Conservation (phyloP, 2,888 invertebrate genomes). For the Melangyna quadrimaculata region DNA sequence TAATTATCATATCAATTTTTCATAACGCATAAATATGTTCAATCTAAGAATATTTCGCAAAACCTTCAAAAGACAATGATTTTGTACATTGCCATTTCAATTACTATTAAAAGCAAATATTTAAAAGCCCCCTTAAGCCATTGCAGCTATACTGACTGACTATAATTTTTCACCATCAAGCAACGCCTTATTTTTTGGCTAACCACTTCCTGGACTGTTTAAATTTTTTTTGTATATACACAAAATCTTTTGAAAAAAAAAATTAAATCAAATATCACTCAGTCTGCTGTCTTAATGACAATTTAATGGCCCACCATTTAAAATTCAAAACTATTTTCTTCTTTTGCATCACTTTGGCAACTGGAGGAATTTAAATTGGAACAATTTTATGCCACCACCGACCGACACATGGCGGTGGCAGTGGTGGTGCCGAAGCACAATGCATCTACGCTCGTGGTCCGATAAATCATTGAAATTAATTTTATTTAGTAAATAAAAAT, state of each 20-base stretch:
- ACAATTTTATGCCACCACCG: background rate
- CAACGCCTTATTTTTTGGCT: slow-evolving; percentile 5
- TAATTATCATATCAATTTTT: background rate
- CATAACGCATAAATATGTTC: background rate
- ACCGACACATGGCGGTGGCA: too few relatives aligned
- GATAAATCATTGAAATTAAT: slow-evolving; percentile 60
- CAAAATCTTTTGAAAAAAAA: background rate
- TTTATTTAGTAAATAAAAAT: slow-evolving; percentile 57
- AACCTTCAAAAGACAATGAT: background rate
- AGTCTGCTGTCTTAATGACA: slow-evolving; percentile 51
- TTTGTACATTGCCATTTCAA: background rate
- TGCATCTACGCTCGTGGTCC: background rate
- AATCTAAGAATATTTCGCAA: background rate
- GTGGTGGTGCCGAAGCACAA: background rate
- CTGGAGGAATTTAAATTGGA: slow-evolving; percentile 51
- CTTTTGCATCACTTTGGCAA: slow-evolving; percentile 10
- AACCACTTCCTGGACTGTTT: slow-evolving; percentile 36
- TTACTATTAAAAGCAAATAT: background rate
- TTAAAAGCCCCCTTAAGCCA: background rate
- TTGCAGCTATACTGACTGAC: background rate
- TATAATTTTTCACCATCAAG: background rate
- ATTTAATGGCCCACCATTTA: slow-evolving; percentile 59
- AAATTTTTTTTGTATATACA: background rate
- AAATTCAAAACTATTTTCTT: slow-evolving; percentile 1
- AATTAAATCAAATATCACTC: slow-evolving; percentile 31